Base-by-base conservation (phyloP, 1,140 invertebrate genomes). In the Aphaenogaster rudis region DNA sequence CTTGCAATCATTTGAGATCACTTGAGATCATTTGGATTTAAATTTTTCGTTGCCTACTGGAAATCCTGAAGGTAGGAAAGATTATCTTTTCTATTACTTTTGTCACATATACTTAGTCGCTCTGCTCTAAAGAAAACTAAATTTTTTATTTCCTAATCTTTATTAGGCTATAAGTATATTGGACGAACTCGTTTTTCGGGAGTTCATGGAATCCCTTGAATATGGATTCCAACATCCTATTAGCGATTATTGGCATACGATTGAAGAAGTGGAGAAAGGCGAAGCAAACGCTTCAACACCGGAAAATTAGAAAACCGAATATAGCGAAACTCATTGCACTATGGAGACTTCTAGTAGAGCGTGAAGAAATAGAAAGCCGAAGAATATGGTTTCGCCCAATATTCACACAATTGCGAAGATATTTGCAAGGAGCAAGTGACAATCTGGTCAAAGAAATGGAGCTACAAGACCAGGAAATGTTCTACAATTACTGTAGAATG, bases 401-500 rank as follows among this genome's bases (percentile, higher is more conserved):
- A 50, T 52, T 71, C 69, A 52, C 45, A 33, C 11, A 52, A 33
- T 33, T 9, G 2, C 48, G 13, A 71, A 71, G 45, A 71, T 2
- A 17, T 17, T 50, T 71, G 7, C 48, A 71, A 28, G 69, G 69
- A 33, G 48, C 45, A 5, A 50, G 69, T 71, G 42, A 71, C 13
- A 71, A 71, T 50, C 42, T 71, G 9, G 42, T 71, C 4, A 28
- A 6, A 50, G 42, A 71, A 71, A 71, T 71, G 45, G 9, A 71
- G 6, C 13, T 71, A 8, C 11, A 17, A 71, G 67, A 71, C 11
- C 21, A 52, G 2, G 48, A 72, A 52, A 72, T 72, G 69, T 72
- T 72, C 28, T 52, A 72, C 48, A 72, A 72, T 52, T 72, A 52
- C 48, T 72, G 69, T 72, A 72, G 69, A 52, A 72, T 72, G 21